Evolutionary conservation across 1,140 invertebrate species (phyloP), one percentile per base, ranked within the genome.

Genomic region (Bacillus rossius): DNA sequence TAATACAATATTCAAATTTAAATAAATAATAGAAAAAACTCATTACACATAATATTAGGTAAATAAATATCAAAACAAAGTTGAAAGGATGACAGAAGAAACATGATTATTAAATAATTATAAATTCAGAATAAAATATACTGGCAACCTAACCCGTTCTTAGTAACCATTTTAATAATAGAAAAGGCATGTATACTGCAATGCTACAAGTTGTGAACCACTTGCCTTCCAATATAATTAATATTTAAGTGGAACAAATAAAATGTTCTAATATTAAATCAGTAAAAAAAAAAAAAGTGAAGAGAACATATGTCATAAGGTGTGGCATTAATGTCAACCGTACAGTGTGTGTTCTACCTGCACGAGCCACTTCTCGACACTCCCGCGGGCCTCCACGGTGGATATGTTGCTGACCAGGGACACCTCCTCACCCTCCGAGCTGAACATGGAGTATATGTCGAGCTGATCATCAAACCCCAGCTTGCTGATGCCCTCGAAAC

Each of bases 321-420:
- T 45, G 7, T 3, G 8, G 16, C 7, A 22, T 45, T 45, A 45
- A 5, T 8, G 16, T 5, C 20, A 4, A 17, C 16, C 16, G 7
- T 8, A 8, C 3, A 45, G 3, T 45, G 8, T 45, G 5, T n/a
- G n/a, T 42, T 37, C 64, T 54, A 80, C 79, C 74, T 89, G 82
- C 29, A 94, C 73, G 2, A 97, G 79, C 94, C 94, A 97, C 73
- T 92, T 92, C 74, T 98, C 95, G 0, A 98, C 94, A 64, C 89
- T 89, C 4, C 93, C 92, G 64, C 86, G 79, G 3, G 92, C 90
- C 34, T 88, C 87, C 45, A 78, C 79, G 0, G 92, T 92, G 10
- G 85, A 88, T 14, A 96, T 87, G 13, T 73, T 74, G 23, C 83
- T 78, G 1, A 83, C 75, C 51, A 94, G 83, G 49, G 77, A 74